Evolutionary conservation across 2,888 invertebrate genomes (phyloP), one percentile per base, ranked within the genome.

Genomic region (Coelopa pilipes): DNA sequence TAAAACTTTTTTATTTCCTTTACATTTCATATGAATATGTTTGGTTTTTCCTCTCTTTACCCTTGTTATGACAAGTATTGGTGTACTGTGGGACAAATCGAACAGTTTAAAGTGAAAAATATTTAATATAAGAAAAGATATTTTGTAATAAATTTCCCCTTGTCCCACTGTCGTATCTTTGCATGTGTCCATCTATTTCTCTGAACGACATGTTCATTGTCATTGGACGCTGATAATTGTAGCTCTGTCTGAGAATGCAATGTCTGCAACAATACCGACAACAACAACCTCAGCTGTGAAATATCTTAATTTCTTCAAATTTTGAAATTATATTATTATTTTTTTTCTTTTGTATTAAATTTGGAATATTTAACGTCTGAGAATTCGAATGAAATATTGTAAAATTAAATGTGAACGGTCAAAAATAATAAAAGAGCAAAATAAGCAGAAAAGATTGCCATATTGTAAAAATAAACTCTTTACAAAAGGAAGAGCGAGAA

Each of bases 371-470:
- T 62, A 9, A 65, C 47, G 49, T 49, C 66, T 62, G 49, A 2
- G 50, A 66, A 66, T 66, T 46, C 50, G 50, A 19, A 17, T 49
- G 13, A 66, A 66, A 50, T 66, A 50, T 66, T 50, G 50, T 50
- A 66, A 66, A 66, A 50, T 50, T 66, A 21, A 66, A 66, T 50
- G 19, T 66, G 50, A 66, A 66, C 34, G 24, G 49, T 66, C 50
- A 34, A 34, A 34, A 34, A 34, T 4, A 34, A 34, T 4, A 34
- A 34, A 34, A 34, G 4, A 34, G 34, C 2, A 34, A 34, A 34
- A 2, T 4, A 2, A 34, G 34, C 34, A 34, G 4, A 2, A 34
- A 34, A 34, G 7, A 34, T 34, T n/a, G n/a, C n/a, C 2, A 34
- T 34, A 34, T 4, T 34, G 34, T 34, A 34, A 34, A 34, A 34